Evolutionary conservation across 2,113 vertebrate species (phyloP).

Genomic region (Oceanodroma tethys): DNA sequence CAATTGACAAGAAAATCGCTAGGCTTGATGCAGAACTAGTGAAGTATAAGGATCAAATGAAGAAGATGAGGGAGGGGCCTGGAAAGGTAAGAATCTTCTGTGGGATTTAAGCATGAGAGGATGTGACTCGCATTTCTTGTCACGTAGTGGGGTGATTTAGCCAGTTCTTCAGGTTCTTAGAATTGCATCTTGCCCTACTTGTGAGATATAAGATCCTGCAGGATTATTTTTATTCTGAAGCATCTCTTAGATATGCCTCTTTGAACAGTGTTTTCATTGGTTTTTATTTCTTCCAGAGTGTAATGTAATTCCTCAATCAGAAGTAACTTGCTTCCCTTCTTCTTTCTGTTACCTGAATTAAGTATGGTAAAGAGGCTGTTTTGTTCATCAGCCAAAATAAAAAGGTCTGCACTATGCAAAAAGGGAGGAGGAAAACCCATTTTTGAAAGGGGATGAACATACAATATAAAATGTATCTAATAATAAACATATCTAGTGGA

Average conservation of each 20-base stretch:
- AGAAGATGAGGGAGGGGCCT: constrained; percentile 98
- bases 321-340: neutral
- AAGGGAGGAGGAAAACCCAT: neutral
- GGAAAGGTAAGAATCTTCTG: constrained; percentile 83
- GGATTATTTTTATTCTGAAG: neutral
- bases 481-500: neutral
- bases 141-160: neutral
- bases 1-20: constrained; percentile 94
- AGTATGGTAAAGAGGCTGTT: neutral
- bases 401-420: neutral
- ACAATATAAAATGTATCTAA: neutral
- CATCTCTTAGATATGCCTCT: neutral
- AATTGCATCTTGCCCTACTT: neutral
- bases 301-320: neutral
- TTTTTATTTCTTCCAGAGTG: neutral
- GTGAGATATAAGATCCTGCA: neutral
- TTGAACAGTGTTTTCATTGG: neutral
- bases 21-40: constrained; percentile 90
- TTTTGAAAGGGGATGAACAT: neutral
- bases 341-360: neutral
- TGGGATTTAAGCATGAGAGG: neutral
- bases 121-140: neutral
- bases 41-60: constrained; percentile 99
- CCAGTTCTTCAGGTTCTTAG: neutral
- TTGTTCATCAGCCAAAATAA: neutral